Percentiles rank a stretch among this genome's conserved stretches.
These are phyloP conservation scores for Chroicocephalus ridibundus DNA, from an alignment of 2,113 vertebrate genomes.

Conservation along the genomic window DNA sequence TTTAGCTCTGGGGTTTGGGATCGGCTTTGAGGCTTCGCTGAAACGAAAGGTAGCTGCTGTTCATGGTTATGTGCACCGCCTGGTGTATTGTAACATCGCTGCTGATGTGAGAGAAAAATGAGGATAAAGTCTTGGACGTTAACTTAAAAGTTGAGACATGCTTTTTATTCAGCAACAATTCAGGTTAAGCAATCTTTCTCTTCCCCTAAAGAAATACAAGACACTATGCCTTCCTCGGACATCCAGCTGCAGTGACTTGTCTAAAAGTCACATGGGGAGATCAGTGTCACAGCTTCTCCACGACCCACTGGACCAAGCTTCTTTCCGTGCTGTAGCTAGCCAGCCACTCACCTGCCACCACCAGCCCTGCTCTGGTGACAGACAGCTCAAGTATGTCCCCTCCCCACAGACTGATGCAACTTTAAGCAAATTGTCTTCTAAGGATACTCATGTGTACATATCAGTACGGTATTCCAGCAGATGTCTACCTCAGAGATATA, in stretches of 20 bases:
- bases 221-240: background rate
- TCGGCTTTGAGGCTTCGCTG: background rate
- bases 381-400: background rate
- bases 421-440: background rate
- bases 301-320: background rate
- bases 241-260: background rate
- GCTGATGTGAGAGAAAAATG: background rate
- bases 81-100: background rate
- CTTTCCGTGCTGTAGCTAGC: background rate
- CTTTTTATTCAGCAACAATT: background rate
- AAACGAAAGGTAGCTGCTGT: background rate
- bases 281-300: background rate
- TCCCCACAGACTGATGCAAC: background rate
- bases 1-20: background rate
- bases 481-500: background rate
- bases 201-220: background rate
- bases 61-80: background rate
- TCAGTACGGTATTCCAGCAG: background rate
- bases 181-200: background rate
- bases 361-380: background rate
- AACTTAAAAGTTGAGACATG: background rate
- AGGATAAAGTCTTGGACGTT: background rate
- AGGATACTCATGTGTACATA: background rate
- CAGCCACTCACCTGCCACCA: rapidly evolving
- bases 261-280: rapidly evolving